Evolutionary conservation across 2,113 vertebrate genomes (phyloP), one percentile per base, ranked within the genome.

Genomic region (Glaucidium brasilianum): DNA sequence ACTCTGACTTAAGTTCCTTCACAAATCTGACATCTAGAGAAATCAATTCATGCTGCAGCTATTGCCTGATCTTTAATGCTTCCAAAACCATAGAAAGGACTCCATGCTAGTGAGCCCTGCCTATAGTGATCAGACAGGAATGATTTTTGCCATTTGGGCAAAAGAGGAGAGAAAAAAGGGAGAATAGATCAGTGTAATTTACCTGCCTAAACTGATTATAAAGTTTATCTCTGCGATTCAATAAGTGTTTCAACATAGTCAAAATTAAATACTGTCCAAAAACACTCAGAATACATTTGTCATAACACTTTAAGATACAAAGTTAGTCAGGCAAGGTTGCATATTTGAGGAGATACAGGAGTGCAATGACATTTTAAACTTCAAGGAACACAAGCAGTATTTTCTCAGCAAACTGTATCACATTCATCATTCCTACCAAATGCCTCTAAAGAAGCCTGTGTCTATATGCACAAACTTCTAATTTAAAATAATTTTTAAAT

Each of bases 401-500:
- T 72, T 80, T 75, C 43, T 86, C 21, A 83, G 25, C 45, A 92
- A 81, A 91, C 41, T 20, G 1, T 7, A 85, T 47, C 64, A 52
- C n/a, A 34, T 29, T 22, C 10, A 23, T 58, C 32, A 52, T 37
- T 93, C 60, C 39, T 60, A 80, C 11, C 47, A 72, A 60, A 4
- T 55, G 58, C 13, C 23, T 69, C 63, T 60, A 50, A 71, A 63
- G 55, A 80, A 66, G 35, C 23, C 50, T 41, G 9, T 22, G 2
- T 37, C 64, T 92, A 35, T 56, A 68, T 17, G 9, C 50, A 86
- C 50, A 53, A 89, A 58, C 17, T 71, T 59, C 14, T 77, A 52
- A 77, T 50, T 84, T 30, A 11, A 86, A 86, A 82, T 34, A 14
- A 76, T 76, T 88, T 56, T 68, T 27, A 83, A 91, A 77, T 37